Percentiles rank a stretch among this genome's conserved stretches.
Conservation (phyloP, 2,797 vertebrate species). For the Arrhamphus sclerolepis region DNA sequence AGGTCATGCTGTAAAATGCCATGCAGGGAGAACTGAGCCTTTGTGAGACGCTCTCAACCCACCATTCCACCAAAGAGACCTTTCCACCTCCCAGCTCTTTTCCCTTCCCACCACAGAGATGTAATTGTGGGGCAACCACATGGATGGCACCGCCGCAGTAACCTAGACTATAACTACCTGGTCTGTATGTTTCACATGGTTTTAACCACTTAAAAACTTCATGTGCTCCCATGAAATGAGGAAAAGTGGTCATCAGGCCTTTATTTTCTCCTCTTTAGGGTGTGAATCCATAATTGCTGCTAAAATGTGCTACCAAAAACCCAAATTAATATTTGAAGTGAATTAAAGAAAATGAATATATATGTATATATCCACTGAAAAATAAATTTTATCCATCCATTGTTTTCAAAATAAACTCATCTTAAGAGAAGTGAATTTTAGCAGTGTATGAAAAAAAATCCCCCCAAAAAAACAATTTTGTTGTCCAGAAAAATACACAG, state of each 20-base stretch:
- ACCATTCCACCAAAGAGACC: conserved; percentile 41
- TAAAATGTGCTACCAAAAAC: not conserved
- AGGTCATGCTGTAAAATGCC: conserved; percentile 73
- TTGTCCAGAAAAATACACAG: too few species aligned
- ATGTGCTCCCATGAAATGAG: not conserved
- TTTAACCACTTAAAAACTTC: not conserved
- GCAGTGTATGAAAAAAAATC: too few species aligned
- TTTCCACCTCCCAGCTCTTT: conserved; percentile 54
- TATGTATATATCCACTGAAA: too few species aligned
- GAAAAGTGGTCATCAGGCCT: not conserved
- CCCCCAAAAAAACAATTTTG: too few species aligned
- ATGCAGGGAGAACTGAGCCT: conserved; percentile 62
- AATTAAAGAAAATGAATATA: too few species aligned
- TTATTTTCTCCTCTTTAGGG: not conserved
- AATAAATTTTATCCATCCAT: not conserved
- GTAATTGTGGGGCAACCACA: conserved; percentile 27
- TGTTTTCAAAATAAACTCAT: not conserved
- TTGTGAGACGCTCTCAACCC: conserved; percentile 64
- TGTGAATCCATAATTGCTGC: not conserved
- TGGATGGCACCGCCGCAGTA: conserved; percentile 5
- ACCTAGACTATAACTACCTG: conserved; percentile 22
- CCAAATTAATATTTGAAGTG: too few species aligned
- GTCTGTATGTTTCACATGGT: conserved; percentile 26
- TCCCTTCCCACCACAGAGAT: conserved; percentile 8
- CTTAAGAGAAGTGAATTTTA: too few species aligned